Conservation (phyloP, 1,140 invertebrate species). For the Drosophila pruinosa region DNA sequence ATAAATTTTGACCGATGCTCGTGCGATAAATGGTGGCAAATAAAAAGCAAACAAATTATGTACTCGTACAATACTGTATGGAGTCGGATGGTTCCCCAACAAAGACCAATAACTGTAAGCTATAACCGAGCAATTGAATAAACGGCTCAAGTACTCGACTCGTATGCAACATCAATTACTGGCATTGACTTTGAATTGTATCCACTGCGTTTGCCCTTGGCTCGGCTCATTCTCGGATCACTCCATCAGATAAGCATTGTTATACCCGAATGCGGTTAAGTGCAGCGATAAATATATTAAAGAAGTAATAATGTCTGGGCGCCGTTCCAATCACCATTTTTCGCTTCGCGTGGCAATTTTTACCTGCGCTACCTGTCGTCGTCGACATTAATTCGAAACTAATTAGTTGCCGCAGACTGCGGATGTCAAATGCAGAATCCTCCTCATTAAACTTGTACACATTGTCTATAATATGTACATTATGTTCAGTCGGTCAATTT, state of each 20-base stretch:
- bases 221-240: background rate
- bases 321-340: slow-evolving; percentile 10
- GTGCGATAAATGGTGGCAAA: slow-evolving; percentile 57
- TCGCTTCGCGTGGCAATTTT: slow-evolving; percentile 1
- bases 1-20: slow-evolving; percentile 63
- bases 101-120: slow-evolving; percentile 46
- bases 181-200: slow-evolving; percentile 72
- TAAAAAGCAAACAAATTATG: slow-evolving; percentile 44
- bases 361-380: slow-evolving; percentile 54
- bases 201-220: slow-evolving; percentile 34
- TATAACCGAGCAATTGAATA: slow-evolving; percentile 37
- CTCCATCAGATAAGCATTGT: background rate
- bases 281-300: slow-evolving; percentile 28
- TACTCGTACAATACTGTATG: slow-evolving; percentile 17
- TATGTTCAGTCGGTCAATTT: background rate
- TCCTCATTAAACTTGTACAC: background rate
- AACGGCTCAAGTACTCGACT: slow-evolving; percentile 13
- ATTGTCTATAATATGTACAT: background rate
- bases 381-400: slow-evolving; percentile 58
- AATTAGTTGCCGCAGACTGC: slow-evolving; percentile 56
- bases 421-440: slow-evolving; percentile 21
- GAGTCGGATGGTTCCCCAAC: slow-evolving; percentile 13
- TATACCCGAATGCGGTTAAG: slow-evolving; percentile 4
- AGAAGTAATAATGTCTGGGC: slow-evolving; percentile 15
- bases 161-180: slow-evolving; percentile 59